phyloP scores from a whole-genome alignment of 2,888 invertebrate species.

The Rhamnusium bicolor region DNA sequence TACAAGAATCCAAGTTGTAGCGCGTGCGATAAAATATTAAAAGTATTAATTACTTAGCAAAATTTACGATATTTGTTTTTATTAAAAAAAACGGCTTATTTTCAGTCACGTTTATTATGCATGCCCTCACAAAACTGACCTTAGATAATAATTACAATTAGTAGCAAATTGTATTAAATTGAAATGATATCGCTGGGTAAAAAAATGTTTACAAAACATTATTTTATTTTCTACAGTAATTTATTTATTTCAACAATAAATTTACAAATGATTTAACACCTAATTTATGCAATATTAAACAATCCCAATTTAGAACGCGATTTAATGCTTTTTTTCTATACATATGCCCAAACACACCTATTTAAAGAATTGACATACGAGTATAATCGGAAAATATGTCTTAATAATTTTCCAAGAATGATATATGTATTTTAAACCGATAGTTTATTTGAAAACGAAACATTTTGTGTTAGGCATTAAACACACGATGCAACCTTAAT shows the following conservation, averaged over 20 bases:
- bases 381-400: no score
- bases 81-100: slow-evolving; percentile 11
- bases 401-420: no score
- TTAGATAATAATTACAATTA: slow-evolving; percentile 3
- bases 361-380: no score
- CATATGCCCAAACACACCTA: no score
- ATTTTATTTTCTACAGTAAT: not conserved
- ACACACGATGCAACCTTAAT: no score
- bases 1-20: not conserved
- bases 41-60: not conserved
- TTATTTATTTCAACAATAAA: not conserved
- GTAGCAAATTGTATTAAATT: not conserved
- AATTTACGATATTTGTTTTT: not conserved
- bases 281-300: not conserved
- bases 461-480: no score
- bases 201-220: slow-evolving; percentile 18
- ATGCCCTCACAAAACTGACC: slow-evolving; percentile 1
- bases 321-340: no score
- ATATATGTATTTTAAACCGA: no score
- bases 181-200: not conserved
- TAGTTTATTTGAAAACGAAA: no score
- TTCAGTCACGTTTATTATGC: not conserved
- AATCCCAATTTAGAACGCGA: no score
- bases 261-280: slow-evolving; percentile 7
- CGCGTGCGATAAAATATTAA: not conserved